Percentiles rank a stretch among this genome's conserved stretches.
Conservation (phyloP, 1,140 invertebrate genomes). For the Magallana gigas region DNA sequence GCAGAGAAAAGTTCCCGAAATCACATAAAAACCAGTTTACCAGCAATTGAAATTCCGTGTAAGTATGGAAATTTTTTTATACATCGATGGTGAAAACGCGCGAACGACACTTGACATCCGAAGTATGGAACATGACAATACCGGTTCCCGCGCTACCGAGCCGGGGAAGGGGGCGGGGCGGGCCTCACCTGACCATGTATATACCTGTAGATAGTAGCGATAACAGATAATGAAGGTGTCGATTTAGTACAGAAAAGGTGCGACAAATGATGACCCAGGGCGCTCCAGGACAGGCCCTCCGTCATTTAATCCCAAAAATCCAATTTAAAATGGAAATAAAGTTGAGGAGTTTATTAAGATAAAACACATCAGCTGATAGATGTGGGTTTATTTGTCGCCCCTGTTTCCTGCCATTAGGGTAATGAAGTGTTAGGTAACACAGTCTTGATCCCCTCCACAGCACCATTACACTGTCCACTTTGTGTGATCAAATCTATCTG, state of each 20-base stretch:
- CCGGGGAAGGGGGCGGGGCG: conserved; percentile 5
- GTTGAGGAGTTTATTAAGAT: conserved; percentile 34
- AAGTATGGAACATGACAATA: conserved; percentile 20
- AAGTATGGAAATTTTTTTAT: background rate
- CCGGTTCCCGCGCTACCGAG: conserved; percentile 1
- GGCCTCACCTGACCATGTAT: background rate
- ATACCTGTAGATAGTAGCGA: conserved; percentile 14
- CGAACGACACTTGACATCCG: conserved; percentile 23
- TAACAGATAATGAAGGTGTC: conserved; percentile 35
- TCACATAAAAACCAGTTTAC: background rate
- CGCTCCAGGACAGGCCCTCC: background rate
- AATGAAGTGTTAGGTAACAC: conserved; percentile 25
- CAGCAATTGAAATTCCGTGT: background rate
- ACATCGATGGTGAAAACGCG: background rate
- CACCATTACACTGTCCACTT: too few species aligned
- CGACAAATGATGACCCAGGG: conserved; percentile 14
- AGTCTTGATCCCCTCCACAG: background rate
- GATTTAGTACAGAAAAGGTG: conserved; percentile 12
- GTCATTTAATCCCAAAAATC: conserved; percentile 32
- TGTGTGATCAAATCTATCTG: too few species aligned
- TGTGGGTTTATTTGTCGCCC: background rate
- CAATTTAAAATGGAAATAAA: conserved; percentile 33
- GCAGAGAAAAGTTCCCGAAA: too few species aligned
- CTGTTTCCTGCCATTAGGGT: conserved; percentile 5
- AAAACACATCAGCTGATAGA: conserved; percentile 12